Conservation (phyloP, 2,113 vertebrate genomes). For the Nibea coibor region DNA sequence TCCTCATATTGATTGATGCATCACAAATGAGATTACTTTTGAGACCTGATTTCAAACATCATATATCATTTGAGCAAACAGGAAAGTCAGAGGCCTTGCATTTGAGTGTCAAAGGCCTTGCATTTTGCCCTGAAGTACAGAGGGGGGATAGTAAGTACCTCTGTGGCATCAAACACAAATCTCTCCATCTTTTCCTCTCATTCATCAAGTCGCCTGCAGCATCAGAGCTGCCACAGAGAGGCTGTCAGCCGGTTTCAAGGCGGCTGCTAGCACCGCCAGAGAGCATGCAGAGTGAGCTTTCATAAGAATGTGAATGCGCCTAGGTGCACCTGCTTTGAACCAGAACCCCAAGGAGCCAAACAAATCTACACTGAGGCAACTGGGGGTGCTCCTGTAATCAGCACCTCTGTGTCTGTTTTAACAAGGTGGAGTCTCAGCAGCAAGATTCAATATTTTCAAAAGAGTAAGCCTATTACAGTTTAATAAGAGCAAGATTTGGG, state of each 20-base stretch:
- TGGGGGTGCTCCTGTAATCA: slow-evolving; percentile 22
- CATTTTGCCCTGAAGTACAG: slow-evolving; percentile 38
- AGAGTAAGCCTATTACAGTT: not conserved
- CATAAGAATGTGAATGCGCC: slow-evolving; percentile 34
- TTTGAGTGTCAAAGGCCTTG: slow-evolving; percentile 8
- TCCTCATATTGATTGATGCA: slow-evolving; percentile 10
- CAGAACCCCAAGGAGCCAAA: slow-evolving; percentile 30
- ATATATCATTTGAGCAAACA: slow-evolving; percentile 37
- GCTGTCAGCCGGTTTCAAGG: slow-evolving; percentile 65
- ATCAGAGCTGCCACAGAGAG: slow-evolving; percentile 50
- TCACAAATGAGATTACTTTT: slow-evolving; percentile 15
- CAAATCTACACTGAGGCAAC: slow-evolving; percentile 35
- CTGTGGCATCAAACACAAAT: slow-evolving; percentile 61
- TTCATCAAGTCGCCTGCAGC: slow-evolving; percentile 67
- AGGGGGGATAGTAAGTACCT: slow-evolving; percentile 41
- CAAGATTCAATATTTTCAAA: not conserved
- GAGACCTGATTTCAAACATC: slow-evolving; percentile 11
- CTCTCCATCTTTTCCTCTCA: slow-evolving; percentile 58
- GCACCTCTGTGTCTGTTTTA: slow-evolving; percentile 14
- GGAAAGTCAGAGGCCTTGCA: slow-evolving; percentile 27
- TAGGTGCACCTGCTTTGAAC: slow-evolving; percentile 55
- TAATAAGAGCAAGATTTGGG: not conserved
- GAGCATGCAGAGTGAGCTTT: slow-evolving; percentile 48
- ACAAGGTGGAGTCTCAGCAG: slow-evolving; percentile 5
- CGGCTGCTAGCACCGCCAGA: slow-evolving; percentile 61